Base-by-base conservation (phyloP, 1,140 invertebrate species). In the Ectropis grisescens region DNA sequence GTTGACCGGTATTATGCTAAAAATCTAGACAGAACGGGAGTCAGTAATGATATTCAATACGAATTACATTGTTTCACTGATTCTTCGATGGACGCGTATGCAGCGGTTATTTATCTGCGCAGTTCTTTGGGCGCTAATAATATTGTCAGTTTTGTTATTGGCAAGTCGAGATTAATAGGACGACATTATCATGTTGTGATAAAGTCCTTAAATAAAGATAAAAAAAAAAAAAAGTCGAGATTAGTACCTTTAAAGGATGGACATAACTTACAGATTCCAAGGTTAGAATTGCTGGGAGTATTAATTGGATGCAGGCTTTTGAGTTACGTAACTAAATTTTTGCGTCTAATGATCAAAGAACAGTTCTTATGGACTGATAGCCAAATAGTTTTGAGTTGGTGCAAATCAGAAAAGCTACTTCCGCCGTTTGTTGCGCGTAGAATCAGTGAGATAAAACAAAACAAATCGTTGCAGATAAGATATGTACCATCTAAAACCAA, bases 341-440 rank as follows among this genome's bases (percentile, higher is more conserved):
- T 41, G 3, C 15, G 22, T 2, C 2, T 45, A 16, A n/a, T 16
- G 2, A 41, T 53, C 13, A 23, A 15, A 11, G 6, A 13, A 10
- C 13, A 36, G 22, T 41, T 15, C 19, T 28, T 54, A 19, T 54
- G 50, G 50, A 43, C 41, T 15, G 46, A 54, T 27, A 54, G 46
- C 24, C 29, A 41, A 19, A 41, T 53, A 13, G 41, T 53, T 11
- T 26, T 45, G 11, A 31, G 16, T 24, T 45, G 45, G 45, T 24
- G 16, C 22, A 36, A 45, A 24, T 39, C 50, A 13, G 28, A 42
- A 7, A 52, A 44, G 23, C 35, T 52, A 2, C 31, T 52, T 26
- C 37, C 40, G 6, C 38, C 37, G 7, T 52, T 52, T 33, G 30
- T 52, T 7, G 29, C 37, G 2, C 24, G 40, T 9, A 47, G 44